These are phyloP conservation scores for Aricia artaxerxes DNA, from an alignment of 2,888 invertebrate genomes.

Conservation along the genomic window DNA sequence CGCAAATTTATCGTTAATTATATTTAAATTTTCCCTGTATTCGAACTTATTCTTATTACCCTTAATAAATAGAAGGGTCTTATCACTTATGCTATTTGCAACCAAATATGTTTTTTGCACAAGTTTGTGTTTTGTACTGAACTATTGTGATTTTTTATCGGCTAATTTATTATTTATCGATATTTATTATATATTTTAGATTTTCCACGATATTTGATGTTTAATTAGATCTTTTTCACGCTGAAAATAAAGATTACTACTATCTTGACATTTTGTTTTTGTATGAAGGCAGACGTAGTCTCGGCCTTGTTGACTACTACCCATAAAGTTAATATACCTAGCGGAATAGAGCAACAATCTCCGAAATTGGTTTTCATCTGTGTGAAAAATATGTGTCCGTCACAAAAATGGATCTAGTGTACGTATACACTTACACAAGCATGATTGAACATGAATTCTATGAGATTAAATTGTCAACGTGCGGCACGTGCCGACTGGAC, in stretches of 20 bases:
- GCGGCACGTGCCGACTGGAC: too few species aligned
- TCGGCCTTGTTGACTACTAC: background rate
- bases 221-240: background rate
- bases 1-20: too few species aligned
- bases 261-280: background rate
- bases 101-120: slow-evolving; percentile 8
- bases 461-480: too few species aligned
- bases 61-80: background rate
- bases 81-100: background rate
- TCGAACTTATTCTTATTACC: background rate
- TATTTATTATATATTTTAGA: background rate
- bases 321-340: too few species aligned
- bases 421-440: too few species aligned
- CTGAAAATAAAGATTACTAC: background rate
- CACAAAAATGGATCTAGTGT: too few species aligned
- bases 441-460: too few species aligned
- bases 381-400: too few species aligned
- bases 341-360: too few species aligned
- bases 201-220: background rate
- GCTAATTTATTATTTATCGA: background rate
- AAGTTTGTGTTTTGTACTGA: background rate
- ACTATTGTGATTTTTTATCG: background rate
- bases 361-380: too few species aligned
- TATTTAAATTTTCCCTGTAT: background rate
- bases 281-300: background rate